Conservation (phyloP, 2,113 vertebrate genomes). For the rabbit (Oryctolagus cuniculus) region mOryCun1.1 NC_091433.1:101127001-101127500, state of each 20-base stretch:
- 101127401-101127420: not conserved
- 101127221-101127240: not conserved
- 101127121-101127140: too few relatives aligned
- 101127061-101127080: too few relatives aligned
- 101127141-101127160: too few relatives aligned
- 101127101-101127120: too few relatives aligned
- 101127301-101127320: not conserved
- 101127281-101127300: not conserved
- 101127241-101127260: not conserved
- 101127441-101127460: not conserved
- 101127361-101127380: not conserved
- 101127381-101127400: not conserved
- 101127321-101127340: not conserved
- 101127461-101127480: too few relatives aligned
- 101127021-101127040: too few relatives aligned
- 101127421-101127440: not conserved
- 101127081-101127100: too few relatives aligned
- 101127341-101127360: not conserved
- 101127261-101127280: not conserved
- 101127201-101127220: too few relatives aligned
- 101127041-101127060: too few relatives aligned
- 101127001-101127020: too few relatives aligned
- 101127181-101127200: too few relatives aligned
- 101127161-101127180: not conserved
- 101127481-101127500: too few relatives aligned